Evolutionary conservation across 1,140 invertebrate species (phyloP).

Genomic region (Meloidogyne hapla): DNA sequence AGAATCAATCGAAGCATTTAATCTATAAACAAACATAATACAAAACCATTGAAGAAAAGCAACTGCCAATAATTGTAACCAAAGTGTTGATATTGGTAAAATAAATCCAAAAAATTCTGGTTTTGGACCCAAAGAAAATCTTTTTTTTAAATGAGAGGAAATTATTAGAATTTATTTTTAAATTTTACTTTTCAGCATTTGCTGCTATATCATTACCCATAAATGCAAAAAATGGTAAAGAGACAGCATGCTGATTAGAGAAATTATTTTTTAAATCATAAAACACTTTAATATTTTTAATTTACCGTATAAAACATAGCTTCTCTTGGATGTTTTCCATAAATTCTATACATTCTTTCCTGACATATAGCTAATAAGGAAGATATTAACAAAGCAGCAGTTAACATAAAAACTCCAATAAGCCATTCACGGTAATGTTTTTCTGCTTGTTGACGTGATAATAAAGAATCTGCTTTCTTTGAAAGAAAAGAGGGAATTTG

Average conservation of each 20-base stretch:
- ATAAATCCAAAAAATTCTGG: slow-evolving; percentile 58
- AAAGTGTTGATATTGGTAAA: slow-evolving; percentile 73
- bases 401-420: slow-evolving; percentile 78
- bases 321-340: slow-evolving; percentile 90
- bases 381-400: slow-evolving; percentile 84
- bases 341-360: slow-evolving; percentile 79
- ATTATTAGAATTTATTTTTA: not conserved
- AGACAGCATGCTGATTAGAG: slow-evolving; percentile 73
- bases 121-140: slow-evolving; percentile 66
- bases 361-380: slow-evolving; percentile 95
- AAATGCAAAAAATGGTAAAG: slow-evolving; percentile 80
- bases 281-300: not conserved
- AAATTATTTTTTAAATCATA: slow-evolving; percentile 50
- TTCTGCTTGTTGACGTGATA: slow-evolving; percentile 55
- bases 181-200: slow-evolving; percentile 67
- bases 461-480: slow-evolving; percentile 35
- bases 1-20: slow-evolving; percentile 89
- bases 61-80: slow-evolving; percentile 75
- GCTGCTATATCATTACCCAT: slow-evolving; percentile 75
- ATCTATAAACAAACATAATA: slow-evolving; percentile 86
- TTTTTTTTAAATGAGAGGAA: not conserved
- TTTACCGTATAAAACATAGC: slow-evolving; percentile 84
- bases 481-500: not conserved
- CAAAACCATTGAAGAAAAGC: slow-evolving; percentile 72
- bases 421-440: slow-evolving; percentile 61